Evolutionary conservation across 2,113 vertebrate species (phyloP), one percentile per base, ranked within the genome.

Genomic region (Felis chaus): DNA sequence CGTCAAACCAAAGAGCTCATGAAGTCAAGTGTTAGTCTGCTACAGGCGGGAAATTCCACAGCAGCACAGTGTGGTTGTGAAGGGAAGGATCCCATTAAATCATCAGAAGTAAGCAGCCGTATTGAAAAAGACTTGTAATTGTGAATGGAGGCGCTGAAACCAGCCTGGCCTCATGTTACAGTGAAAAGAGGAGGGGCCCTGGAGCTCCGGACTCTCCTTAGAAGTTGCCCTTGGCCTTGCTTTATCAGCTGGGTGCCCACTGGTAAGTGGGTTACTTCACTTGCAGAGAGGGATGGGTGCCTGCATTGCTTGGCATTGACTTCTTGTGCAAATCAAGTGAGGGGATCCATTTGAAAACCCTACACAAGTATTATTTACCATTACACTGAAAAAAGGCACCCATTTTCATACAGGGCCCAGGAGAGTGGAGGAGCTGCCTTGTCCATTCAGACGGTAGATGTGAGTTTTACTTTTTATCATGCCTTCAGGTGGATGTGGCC

Each of bases 81-180:
- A 57, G 18, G 36, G 33, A 74, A 83, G 19, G 16, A 68, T 41
- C 57, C 25, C 36, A 14, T 65, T 18, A 76, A 50, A 63, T 74
- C 25, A 31, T 39, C n/a, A 74, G 18, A 79, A 50, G 25, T 33
- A 76, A 86, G 91, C 83, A 39, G 48, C 7, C 5, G 6, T 50
- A 27, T 5, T 15, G 23, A 25, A 14, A 81, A 45, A 33, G 29
- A 68, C 33, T 6, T 21, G 48, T 5, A 16, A 23, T 7, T 50
- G 4, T 16, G 61, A 57, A 55, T 5, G 15, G 16, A 53, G 76
- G 29, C 21, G 4, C 66, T 29, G 36, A 19, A 36, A 23, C 6
- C 1, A 50, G 41, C 31, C n/a, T 41, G 19, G 19, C 36, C 0
- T 55, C 13, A 4, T 8, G 2, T 8, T 7, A 13, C 12, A 3